Conservation (phyloP, 2,797 vertebrate genomes). For the Helicolenus hilgendorfi region DNA sequence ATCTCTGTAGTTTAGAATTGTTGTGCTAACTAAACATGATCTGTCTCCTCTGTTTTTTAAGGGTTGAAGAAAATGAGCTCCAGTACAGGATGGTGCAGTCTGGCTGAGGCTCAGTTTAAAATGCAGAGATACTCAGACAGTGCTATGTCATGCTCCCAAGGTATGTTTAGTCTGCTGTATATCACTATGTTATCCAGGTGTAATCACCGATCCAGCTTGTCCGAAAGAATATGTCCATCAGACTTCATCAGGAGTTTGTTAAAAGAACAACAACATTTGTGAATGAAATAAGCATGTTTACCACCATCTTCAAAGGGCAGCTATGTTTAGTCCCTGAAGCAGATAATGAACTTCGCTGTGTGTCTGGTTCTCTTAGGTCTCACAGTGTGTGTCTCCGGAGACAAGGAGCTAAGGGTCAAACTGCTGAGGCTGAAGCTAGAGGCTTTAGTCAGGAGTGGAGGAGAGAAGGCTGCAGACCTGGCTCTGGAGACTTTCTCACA, state of each 20-base stretch:
- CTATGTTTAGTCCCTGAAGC: background rate
- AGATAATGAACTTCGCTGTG: background rate
- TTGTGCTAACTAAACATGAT: background rate
- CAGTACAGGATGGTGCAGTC: slow-evolving; percentile 90
- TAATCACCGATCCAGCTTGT: background rate
- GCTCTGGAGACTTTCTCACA: slow-evolving; percentile 91
- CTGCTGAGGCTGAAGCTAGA: slow-evolving; percentile 91
- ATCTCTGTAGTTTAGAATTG: background rate
- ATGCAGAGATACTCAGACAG: slow-evolving; percentile 91
- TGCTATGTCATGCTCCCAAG: slow-evolving; percentile 92
- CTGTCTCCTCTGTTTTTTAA: slow-evolving; percentile 64
- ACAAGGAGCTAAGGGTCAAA: slow-evolving; percentile 76
- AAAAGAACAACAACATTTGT: background rate
- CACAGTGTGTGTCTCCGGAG: slow-evolving; percentile 68
- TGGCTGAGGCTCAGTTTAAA: slow-evolving; percentile 93
- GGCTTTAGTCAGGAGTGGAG: slow-evolving; percentile 89
- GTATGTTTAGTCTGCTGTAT: slow-evolving; percentile 73
- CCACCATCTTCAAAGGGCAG: background rate
- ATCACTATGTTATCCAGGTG: background rate
- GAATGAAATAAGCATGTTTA: background rate
- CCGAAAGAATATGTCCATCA: background rate
- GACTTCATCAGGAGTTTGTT: background rate
- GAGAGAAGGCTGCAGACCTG: slow-evolving; percentile 89
- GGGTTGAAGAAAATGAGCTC: slow-evolving; percentile 90
- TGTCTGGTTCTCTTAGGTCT: slow-evolving; percentile 86